phyloP scores from a whole-genome alignment of 2,113 vertebrate genomes.

The Phyllostomus hastatus region DNA sequence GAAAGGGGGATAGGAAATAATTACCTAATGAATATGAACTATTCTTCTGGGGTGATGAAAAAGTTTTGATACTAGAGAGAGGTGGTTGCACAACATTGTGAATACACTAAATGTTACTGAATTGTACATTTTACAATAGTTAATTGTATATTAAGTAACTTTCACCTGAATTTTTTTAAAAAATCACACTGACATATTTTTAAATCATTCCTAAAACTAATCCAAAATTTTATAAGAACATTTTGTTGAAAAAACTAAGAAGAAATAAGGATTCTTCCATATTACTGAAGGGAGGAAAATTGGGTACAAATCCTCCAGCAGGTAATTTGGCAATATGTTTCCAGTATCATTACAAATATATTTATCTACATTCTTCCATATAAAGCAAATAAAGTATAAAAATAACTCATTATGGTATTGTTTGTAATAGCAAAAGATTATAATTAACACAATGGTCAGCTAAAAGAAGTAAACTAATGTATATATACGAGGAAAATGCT shows the following conservation, averaged over 20 bases:
- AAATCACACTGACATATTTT: background rate
- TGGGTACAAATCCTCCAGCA: background rate
- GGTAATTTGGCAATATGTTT: background rate
- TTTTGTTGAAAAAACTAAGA: background rate
- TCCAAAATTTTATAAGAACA: background rate
- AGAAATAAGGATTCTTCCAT: background rate
- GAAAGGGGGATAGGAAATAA: too few relatives aligned
- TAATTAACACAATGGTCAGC: background rate
- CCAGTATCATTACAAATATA: background rate
- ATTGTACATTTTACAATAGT: background rate
- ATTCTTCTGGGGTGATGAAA: too few relatives aligned
- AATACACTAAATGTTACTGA: background rate
- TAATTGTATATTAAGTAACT: background rate
- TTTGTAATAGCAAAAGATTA: background rate
- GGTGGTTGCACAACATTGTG: background rate
- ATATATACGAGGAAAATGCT: background rate
- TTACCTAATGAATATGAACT: too few relatives aligned
- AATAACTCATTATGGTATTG: background rate
- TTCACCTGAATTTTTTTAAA: background rate
- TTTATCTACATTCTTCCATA: background rate
- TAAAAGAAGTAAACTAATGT: background rate
- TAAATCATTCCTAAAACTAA: constrained; percentile 11
- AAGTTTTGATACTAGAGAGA: background rate
- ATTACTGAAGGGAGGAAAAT: background rate
- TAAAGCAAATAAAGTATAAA: background rate